Evolutionary conservation across 2,113 vertebrate species (phyloP).

Genomic region (Sula dactylatra): DNA sequence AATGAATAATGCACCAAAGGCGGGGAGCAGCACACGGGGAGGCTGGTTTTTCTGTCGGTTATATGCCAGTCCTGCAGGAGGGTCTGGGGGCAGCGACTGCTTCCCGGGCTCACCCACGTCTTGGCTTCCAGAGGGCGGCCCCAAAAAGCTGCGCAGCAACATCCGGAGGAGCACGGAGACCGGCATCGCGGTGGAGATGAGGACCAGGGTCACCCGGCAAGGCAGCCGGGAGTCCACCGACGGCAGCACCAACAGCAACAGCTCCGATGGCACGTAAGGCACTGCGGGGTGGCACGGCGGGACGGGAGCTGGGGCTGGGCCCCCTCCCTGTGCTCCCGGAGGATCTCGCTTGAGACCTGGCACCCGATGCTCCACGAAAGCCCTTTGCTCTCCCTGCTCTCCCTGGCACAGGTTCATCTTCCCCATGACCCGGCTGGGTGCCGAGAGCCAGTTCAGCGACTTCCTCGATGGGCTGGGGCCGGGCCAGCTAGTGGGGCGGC

Average conservation of each 20-base stretch:
- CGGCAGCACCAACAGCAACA: slow-evolving; percentile 98
- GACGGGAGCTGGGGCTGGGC: neutral
- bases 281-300: accelerated
- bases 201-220: slow-evolving; percentile 91
- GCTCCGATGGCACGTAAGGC: slow-evolving; percentile 96
- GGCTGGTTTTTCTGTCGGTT: neutral
- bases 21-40: neutral
- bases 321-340: neutral
- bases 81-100: accelerated
- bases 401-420: slow-evolving; percentile 87
- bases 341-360: accelerated
- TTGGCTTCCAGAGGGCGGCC: slow-evolving; percentile 80
- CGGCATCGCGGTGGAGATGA: slow-evolving; percentile 96
- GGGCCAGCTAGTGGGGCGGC: slow-evolving; percentile 94
- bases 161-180: slow-evolving; percentile 97
- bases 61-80: accelerated
- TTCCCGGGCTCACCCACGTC: neutral
- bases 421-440: slow-evolving; percentile 88
- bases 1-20: accelerated
- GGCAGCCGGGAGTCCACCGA: slow-evolving; percentile 96
- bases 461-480: slow-evolving; percentile 96
- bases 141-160: slow-evolving; percentile 96
- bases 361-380: neutral
- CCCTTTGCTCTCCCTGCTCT: neutral
- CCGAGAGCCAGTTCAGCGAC: slow-evolving; percentile 97